Evolutionary conservation across 2,797 vertebrate genomes (phyloP).

Genomic region (Acanthis flammea): DNA sequence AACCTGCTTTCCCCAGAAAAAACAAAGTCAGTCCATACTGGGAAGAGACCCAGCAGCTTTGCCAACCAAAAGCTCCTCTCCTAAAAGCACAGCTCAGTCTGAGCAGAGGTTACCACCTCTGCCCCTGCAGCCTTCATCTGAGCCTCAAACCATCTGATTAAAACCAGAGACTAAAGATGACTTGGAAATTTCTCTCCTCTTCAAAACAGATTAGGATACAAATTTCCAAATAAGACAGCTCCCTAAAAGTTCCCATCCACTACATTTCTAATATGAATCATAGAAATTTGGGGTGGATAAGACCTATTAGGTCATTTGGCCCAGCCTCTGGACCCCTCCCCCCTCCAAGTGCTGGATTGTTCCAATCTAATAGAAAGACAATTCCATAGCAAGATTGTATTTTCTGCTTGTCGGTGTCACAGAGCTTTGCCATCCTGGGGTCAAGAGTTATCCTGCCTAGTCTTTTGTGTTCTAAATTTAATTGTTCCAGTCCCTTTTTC

Average conservation of each 20-base stretch:
- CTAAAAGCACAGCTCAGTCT: neutral
- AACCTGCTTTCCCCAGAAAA: neutral
- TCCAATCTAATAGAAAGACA: conserved; percentile 68
- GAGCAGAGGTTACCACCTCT: neutral
- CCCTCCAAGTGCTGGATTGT: conserved; percentile 9
- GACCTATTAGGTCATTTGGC: conserved; percentile 9
- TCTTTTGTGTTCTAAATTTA: conserved; percentile 89
- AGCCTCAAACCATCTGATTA: neutral
- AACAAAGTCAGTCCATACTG: fast-evolving
- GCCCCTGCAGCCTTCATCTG: neutral
- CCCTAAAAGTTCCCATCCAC: neutral
- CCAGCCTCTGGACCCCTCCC: neutral
- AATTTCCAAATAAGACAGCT: neutral
- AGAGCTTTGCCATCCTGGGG: conserved; percentile 76
- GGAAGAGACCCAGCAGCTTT: neutral
- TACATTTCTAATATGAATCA: neutral
- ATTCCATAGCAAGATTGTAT: conserved; percentile 69
- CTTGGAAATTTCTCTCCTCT: neutral
- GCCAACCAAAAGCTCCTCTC: neutral
- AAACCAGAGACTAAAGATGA: neutral
- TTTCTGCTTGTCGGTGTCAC: conserved; percentile 77
- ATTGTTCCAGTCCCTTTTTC: conserved; percentile 87
- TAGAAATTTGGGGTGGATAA: conserved; percentile 29
- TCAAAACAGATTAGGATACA: neutral
- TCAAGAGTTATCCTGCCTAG: conserved; percentile 82